These are phyloP conservation scores for Proterorhinus semilunaris DNA, from an alignment of 2,113 vertebrate genomes.

Conservation along the genomic window DNA sequence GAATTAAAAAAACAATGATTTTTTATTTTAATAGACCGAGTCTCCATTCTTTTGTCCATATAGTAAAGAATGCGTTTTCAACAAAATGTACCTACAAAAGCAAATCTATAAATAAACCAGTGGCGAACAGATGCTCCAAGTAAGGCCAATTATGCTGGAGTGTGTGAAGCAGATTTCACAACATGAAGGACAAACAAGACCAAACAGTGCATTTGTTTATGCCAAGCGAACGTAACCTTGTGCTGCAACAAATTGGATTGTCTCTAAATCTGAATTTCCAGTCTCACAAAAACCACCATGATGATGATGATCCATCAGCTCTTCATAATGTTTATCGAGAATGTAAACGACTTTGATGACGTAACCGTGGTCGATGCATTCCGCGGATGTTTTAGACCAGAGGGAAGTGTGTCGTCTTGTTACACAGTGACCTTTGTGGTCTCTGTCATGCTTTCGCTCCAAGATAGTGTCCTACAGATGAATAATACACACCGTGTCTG, in stretches of 20 bases:
- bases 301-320: background rate
- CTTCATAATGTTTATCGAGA: background rate
- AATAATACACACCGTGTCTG: conserved; percentile 34
- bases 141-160: background rate
- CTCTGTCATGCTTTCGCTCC: conserved; percentile 38
- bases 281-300: background rate
- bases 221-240: background rate
- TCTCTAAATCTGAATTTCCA: no score
- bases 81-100: background rate
- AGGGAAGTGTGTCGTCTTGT: conserved; percentile 21
- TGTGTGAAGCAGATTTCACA: background rate
- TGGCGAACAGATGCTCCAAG: background rate
- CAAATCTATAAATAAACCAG: background rate
- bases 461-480: conserved; percentile 13
- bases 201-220: background rate
- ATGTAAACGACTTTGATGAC: background rate
- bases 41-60: no score
- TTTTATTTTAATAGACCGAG: no score
- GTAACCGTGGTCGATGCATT: background rate
- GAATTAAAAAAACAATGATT: no score
- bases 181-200: background rate
- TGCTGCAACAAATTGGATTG: no score
- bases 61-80: no score
- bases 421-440: conserved; percentile 44
- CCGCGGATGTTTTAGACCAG: background rate